Conservation (phyloP, 2,113 vertebrate genomes). For the Perca schrenkii region DNA sequence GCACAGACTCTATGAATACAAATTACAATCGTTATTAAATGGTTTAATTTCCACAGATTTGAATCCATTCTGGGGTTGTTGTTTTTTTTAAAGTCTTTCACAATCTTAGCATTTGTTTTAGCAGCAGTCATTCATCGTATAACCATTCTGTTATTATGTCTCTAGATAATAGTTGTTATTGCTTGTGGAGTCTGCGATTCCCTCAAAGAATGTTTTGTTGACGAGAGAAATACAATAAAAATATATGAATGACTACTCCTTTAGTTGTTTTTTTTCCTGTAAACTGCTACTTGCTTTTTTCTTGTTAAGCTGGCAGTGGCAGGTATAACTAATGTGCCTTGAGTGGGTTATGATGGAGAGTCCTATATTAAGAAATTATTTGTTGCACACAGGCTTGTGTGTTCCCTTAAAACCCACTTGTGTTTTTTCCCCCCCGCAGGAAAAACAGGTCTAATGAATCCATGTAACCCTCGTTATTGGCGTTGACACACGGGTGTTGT, state of each 20-base stretch:
- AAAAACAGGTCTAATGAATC: background rate
- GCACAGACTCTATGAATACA: background rate
- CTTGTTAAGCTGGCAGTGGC: background rate
- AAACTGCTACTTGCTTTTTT: too few relatives aligned
- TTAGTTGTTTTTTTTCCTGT: too few relatives aligned
- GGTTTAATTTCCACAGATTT: background rate
- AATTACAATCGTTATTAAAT: background rate
- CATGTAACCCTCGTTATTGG: background rate
- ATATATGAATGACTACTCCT: too few relatives aligned
- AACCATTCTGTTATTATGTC: background rate
- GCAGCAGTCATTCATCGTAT: background rate
- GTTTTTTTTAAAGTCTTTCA: background rate
- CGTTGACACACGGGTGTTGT: conserved; percentile 21
- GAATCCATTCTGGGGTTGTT: background rate
- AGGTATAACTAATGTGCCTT: background rate
- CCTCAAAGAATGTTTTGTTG: too few relatives aligned
- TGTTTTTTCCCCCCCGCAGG: too few relatives aligned
- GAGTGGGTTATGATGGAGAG: background rate
- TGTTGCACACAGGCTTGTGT: background rate
- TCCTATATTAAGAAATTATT: background rate
- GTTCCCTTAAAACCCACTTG: conserved; percentile 4
- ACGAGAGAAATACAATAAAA: too few relatives aligned
- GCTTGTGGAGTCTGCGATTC: background rate
- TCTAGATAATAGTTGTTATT: background rate
- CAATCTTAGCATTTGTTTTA: background rate